A percentile compares a stretch with the other conserved stretches of the same genome.
Conservation (phyloP, 2,888 invertebrate species). For the Drosophila nr. medialis region DNA sequence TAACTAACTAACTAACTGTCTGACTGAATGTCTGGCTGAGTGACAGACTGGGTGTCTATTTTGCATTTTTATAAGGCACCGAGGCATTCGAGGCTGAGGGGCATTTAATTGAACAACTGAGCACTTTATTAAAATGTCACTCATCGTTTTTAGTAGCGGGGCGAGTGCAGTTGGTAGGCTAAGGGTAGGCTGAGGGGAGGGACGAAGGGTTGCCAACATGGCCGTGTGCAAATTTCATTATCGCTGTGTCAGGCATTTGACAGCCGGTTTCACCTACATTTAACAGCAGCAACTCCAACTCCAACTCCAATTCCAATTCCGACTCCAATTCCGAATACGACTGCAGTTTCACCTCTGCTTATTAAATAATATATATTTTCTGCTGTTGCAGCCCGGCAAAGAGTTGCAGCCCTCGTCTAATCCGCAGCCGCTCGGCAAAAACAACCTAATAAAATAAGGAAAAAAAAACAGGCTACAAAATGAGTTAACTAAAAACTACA, state of each 20-base stretch:
- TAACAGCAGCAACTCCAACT: constrained; percentile 44
- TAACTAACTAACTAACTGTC: constrained; percentile 30
- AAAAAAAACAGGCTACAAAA: constrained; percentile 39
- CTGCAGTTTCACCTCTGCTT: constrained; percentile 9
- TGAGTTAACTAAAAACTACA: constrained; percentile 62
- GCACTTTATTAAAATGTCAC: constrained; percentile 80
- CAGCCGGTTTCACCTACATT: constrained; percentile 77
- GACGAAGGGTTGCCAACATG: constrained; percentile 42
- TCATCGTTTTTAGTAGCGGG: constrained; percentile 60
- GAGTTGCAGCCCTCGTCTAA: constrained; percentile 22
- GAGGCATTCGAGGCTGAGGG: constrained; percentile 33
- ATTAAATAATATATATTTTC: constrained; percentile 16
- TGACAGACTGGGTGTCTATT: constrained; percentile 42
- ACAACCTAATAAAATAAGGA: constrained; percentile 21
- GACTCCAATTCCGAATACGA: constrained; percentile 16
- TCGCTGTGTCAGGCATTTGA: constrained; percentile 72
- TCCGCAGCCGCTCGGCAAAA: constrained; percentile 50
- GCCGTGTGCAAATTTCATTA: constrained; percentile 75
- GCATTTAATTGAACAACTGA: constrained; percentile 77
- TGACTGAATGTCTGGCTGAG: constrained; percentile 9
- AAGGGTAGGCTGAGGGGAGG: background rate
- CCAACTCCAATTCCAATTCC: background rate
- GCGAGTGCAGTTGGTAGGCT: background rate
- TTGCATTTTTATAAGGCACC: constrained; percentile 53
- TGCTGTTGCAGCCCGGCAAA: constrained; percentile 32